Evolutionary conservation across 2,888 invertebrate species (phyloP).

Genomic region (Andrena haemorrhoa): DNA sequence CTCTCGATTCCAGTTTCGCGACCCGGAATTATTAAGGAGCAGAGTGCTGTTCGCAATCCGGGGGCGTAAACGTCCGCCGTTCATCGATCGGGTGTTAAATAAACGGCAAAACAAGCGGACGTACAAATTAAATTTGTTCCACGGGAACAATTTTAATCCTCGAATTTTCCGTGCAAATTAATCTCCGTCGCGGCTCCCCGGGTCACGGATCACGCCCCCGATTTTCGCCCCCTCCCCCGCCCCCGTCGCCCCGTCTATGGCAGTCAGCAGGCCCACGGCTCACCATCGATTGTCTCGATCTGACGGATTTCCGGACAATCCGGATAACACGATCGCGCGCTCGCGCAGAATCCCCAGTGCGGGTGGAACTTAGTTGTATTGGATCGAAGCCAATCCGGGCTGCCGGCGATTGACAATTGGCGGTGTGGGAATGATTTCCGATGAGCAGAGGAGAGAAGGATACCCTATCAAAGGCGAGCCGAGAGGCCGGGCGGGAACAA

Average conservation of each 20-base stretch:
- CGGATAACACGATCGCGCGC: conserved; percentile 72
- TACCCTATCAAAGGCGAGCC: conserved; percentile 35
- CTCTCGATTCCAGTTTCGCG: not conserved
- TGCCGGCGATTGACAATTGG: conserved; percentile 77
- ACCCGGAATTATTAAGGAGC: conserved; percentile 22
- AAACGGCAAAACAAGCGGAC: conserved; percentile 22
- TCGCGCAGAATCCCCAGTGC: conserved; percentile 62
- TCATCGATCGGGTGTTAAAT: conserved; percentile 42
- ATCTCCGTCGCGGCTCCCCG: conserved; percentile 24
- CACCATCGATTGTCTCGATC: conserved; percentile 61
- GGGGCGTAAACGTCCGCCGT: not conserved
- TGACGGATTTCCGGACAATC: conserved; percentile 71
- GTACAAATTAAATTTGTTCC: conserved; percentile 32
- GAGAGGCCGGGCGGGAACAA: conserved; percentile 42
- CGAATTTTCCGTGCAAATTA: conserved; percentile 42
- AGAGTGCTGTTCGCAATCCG: not conserved
- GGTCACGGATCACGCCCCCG: conserved; percentile 34
- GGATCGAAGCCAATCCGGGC: conserved; percentile 73
- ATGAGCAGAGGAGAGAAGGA: conserved; percentile 68
- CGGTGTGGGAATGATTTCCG: conserved; percentile 80
- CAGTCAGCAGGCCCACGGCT: conserved; percentile 17
- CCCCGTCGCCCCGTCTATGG: conserved; percentile 12
- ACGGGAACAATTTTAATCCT: conserved; percentile 41
- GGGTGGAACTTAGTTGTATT: conserved; percentile 75
- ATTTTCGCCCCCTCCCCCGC: not conserved